Percentiles rank a stretch among this genome's conserved stretches.
Conservation (phyloP, 2,888 invertebrate genomes). For the Acrobasis consociella region DNA sequence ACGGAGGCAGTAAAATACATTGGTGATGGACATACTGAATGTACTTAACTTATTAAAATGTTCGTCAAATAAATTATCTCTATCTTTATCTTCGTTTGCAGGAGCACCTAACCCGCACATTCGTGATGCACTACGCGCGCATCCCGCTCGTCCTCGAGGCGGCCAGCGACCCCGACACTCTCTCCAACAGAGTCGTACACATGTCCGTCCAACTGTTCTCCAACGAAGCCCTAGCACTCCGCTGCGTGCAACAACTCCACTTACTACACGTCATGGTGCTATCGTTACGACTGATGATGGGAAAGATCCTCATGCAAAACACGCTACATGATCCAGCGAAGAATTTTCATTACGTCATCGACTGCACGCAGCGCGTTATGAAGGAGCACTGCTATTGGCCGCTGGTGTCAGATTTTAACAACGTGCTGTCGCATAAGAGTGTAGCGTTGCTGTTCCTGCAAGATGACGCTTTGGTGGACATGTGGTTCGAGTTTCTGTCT, state of each 20-base stretch:
- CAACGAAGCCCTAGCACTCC: constrained; percentile 94
- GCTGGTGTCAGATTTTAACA: constrained; percentile 97
- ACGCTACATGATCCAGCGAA: constrained; percentile 90
- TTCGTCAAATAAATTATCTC: too few species aligned
- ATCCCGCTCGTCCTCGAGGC: constrained; percentile 95
- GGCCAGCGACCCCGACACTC: constrained; percentile 93
- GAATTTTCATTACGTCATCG: constrained; percentile 95
- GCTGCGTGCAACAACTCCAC: constrained; percentile 95
- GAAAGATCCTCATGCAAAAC: constrained; percentile 93
- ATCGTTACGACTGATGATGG: constrained; percentile 94
- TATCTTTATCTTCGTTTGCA: too few species aligned
- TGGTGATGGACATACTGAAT: too few species aligned
- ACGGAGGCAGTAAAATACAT: too few species aligned
- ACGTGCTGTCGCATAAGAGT: constrained; percentile 95
- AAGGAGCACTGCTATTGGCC: constrained; percentile 99
- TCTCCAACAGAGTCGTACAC: constrained; percentile 98
- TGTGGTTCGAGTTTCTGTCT: constrained; percentile 97
- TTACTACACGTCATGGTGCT: constrained; percentile 97
- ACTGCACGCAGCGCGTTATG: constrained; percentile 96
- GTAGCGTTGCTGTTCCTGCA: constrained; percentile 95
- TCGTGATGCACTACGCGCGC: constrained; percentile 97
- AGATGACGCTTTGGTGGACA: constrained; percentile 93
- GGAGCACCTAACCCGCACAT: constrained; percentile 96
- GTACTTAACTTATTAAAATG: too few species aligned
- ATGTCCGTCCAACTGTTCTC: constrained; percentile 98